These are phyloP conservation scores for Himalopsyche tibetana DNA, from an alignment of 2,888 invertebrate genomes.

Conservation along the genomic window DNA sequence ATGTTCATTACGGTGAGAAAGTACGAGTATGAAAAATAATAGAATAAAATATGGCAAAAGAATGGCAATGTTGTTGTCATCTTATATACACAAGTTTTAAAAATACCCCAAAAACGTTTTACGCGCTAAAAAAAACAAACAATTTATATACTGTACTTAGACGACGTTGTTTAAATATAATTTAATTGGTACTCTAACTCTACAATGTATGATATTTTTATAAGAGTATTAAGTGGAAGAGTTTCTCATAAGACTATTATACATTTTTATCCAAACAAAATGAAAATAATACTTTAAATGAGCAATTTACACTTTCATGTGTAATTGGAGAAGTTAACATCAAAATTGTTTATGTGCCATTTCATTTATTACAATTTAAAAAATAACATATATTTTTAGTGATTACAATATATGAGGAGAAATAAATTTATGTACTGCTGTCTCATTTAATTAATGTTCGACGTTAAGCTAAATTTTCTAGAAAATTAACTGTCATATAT, in stretches of 20 bases:
- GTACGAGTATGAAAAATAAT: conserved; percentile 51
- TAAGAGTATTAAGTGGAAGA: conserved; percentile 60
- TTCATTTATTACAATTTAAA: no score
- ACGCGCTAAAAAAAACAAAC: conserved; percentile 57
- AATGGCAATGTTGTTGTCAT: conserved; percentile 59
- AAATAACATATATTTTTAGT: no score
- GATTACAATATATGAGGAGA: no score
- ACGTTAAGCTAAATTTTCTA: no score
- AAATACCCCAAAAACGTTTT: conserved; percentile 59
- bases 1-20: conserved; percentile 44
- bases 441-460: no score
- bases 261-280: conserved; percentile 54
- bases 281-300: conserved; percentile 57
- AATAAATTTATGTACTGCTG: no score
- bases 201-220: conserved; percentile 46
- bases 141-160: conserved; percentile 50
- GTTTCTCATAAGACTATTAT: conserved; percentile 61
- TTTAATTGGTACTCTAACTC: conserved; percentile 58
- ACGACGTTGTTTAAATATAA: conserved; percentile 31
- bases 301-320: conserved; percentile 37
- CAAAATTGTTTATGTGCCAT: neutral
- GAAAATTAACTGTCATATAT: no score
- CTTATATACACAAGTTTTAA: conserved; percentile 58
- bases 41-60: conserved; percentile 62
- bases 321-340: neutral